Evolutionary conservation across 2,888 invertebrate genomes (phyloP), one percentile per base, ranked within the genome.

Genomic region (Apamea crenata): DNA sequence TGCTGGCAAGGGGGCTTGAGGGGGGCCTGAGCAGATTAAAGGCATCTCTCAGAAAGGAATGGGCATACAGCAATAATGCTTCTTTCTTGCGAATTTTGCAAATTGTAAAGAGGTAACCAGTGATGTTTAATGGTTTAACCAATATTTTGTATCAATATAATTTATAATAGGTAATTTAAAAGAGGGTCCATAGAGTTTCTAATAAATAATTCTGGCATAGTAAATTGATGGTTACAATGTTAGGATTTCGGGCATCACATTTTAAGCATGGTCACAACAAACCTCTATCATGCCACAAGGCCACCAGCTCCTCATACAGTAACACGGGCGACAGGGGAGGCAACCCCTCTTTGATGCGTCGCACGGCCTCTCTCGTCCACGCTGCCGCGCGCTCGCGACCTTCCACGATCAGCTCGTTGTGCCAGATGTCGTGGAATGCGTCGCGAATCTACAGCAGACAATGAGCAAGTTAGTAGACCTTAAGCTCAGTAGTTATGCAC

Each of bases 211-310:
- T 2, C n/a, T n/a, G 16, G 8, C 16, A 61, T 21, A 63, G 32
- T 21, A 63, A 63, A 63, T 65, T 6, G 6, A 36, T 36, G 25
- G 5, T 18, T 44, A n/a, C 18, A n/a, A 44, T 67, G 21, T n/a
- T 29, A 68, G 18, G 44, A 7, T 68, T 44, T 25, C n/a, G n/a
- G 14, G 10, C 18, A 50, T 36, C 8, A 47, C 36, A 50, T 40
- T 29, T 44, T 1, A 29, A 29, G 25, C 73, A 36, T 32, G 1
- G 4, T 88, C 83, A 32, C 16, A 21, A 83, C 78, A 25, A 66
- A 97, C 97, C 95, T 93, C 96, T 90, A 78, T 97, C 96, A 69
- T 94, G 95, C 59, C 97, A 94, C 75, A 97, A 90, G 0, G 94
- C 90, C 4, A 95, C 90, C 14, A 96, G 90, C 70, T 97, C 96